Evolutionary conservation across 2,113 vertebrate species (phyloP).

Genomic region (Bufo gargarizans): DNA sequence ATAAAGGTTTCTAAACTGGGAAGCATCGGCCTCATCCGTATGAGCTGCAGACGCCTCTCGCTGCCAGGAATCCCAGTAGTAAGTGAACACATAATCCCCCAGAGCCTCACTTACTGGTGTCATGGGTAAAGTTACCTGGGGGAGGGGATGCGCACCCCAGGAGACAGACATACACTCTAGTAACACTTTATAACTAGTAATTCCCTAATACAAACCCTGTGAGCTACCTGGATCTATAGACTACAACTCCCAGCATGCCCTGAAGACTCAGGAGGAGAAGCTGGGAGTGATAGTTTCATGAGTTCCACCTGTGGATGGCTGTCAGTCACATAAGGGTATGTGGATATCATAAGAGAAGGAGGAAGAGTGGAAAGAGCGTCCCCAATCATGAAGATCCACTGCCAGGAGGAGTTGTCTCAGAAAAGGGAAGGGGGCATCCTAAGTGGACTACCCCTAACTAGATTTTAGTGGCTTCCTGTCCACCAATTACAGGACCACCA

Average conservation of each 20-base stretch:
- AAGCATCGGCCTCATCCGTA: neutral
- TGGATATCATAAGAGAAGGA: too few relatives aligned
- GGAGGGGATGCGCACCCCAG: neutral
- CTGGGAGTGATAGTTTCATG: neutral
- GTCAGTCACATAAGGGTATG: too few relatives aligned
- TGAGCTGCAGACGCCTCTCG: neutral
- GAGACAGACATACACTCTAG: neutral
- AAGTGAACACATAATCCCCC: neutral
- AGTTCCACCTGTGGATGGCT: too few relatives aligned
- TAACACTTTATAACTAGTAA: neutral
- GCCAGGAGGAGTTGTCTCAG: too few relatives aligned
- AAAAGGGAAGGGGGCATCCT: neutral
- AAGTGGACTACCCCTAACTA: neutral
- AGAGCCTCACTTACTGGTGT: neutral
- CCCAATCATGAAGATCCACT: too few relatives aligned
- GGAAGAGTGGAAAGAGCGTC: too few relatives aligned
- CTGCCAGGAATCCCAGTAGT: neutral
- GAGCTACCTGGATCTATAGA: neutral
- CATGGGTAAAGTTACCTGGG: neutral
- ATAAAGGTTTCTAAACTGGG: neutral
- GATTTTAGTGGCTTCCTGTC: too few relatives aligned
- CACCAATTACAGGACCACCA: neutral
- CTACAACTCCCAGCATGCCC: neutral
- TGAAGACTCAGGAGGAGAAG: neutral
- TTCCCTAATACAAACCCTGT: too few relatives aligned